phyloP scores from a whole-genome alignment of 2,888 invertebrate genomes.

The Acronicta alni region DNA sequence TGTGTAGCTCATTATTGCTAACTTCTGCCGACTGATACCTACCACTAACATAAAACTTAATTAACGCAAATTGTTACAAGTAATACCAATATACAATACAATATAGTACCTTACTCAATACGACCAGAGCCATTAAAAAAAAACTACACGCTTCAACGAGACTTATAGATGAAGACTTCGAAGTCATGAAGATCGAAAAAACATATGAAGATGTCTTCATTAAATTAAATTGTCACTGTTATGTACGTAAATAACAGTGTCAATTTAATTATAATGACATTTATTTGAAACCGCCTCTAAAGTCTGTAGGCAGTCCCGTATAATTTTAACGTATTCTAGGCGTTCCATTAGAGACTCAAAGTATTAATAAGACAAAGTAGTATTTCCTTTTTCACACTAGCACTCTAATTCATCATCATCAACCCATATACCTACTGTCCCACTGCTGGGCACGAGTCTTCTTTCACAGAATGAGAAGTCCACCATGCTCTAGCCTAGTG shows the following conservation, averaged over 20 bases:
- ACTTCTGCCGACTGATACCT: neutral
- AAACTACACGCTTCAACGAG: neutral
- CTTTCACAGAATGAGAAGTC: too few species aligned
- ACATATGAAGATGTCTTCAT: too few species aligned
- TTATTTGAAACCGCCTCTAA: constrained; percentile 1
- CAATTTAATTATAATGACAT: constrained; percentile 11
- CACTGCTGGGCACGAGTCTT: too few species aligned
- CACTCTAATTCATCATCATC: constrained; percentile 25
- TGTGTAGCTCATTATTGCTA: neutral
- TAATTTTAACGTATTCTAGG: neutral
- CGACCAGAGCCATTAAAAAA: neutral
- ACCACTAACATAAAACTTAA: neutral
- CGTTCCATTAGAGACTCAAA: too few species aligned
- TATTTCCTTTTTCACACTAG: too few species aligned
- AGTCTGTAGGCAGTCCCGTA: too few species aligned
- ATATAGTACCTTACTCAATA: neutral
- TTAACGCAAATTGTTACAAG: neutral
- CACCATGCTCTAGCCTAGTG: too few species aligned
- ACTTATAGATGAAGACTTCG: constrained; percentile 34
- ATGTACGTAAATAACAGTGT: too few species aligned
- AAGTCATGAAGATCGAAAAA: too few species aligned
- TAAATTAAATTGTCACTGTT: too few species aligned
- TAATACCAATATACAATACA: neutral
- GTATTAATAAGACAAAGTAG: too few species aligned
- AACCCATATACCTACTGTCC: too few species aligned